A percentile compares a stretch with the other conserved stretches of the same genome.
Evolutionary conservation across 2,113 vertebrate genomes (phyloP).

Genomic region (Hippocampus barbouri): DNA sequence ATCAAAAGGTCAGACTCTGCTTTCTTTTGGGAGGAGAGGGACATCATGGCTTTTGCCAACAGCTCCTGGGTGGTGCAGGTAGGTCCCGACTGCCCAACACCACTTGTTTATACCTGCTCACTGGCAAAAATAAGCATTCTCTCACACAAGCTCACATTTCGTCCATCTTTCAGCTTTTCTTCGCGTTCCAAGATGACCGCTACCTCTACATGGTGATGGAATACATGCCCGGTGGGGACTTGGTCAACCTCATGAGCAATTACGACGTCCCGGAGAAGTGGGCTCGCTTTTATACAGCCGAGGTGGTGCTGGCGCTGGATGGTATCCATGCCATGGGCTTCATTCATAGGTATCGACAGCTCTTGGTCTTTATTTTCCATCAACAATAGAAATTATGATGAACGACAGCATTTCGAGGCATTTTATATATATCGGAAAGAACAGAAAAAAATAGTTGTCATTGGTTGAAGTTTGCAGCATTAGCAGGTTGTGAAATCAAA

Average conservation of each 20-base stretch:
- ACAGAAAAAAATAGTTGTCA: too few species aligned
- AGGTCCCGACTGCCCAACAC: not conserved
- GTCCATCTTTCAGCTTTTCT: slow-evolving; percentile 80
- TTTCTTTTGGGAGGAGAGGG: slow-evolving; percentile 99
- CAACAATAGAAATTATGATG: too few species aligned
- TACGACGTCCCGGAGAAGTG: slow-evolving; percentile 98
- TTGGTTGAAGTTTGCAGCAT: too few species aligned
- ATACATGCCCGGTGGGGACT: slow-evolving; percentile 97
- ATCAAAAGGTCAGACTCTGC: slow-evolving; percentile 98
- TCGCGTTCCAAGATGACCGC: slow-evolving; percentile 96
- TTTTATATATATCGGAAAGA: too few species aligned
- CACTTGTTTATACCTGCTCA: not conserved
- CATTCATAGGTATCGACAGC: slow-evolving; percentile 86
- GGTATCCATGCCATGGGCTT: slow-evolving; percentile 99
- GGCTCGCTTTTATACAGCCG: slow-evolving; percentile 97
- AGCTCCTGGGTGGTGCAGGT: slow-evolving; percentile 99
- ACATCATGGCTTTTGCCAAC: slow-evolving; percentile 99
- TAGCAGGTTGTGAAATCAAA: too few species aligned
- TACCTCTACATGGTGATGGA: slow-evolving; percentile 99
- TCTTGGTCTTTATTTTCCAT: not conserved
- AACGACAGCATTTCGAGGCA: too few species aligned
- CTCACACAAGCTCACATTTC: not conserved
- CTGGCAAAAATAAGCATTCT: not conserved
- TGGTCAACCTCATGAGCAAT: slow-evolving; percentile 99
- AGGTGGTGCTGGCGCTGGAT: slow-evolving; percentile 96